Conservation (phyloP, 2,113 vertebrate species). For the Hassar affinis region DNA sequence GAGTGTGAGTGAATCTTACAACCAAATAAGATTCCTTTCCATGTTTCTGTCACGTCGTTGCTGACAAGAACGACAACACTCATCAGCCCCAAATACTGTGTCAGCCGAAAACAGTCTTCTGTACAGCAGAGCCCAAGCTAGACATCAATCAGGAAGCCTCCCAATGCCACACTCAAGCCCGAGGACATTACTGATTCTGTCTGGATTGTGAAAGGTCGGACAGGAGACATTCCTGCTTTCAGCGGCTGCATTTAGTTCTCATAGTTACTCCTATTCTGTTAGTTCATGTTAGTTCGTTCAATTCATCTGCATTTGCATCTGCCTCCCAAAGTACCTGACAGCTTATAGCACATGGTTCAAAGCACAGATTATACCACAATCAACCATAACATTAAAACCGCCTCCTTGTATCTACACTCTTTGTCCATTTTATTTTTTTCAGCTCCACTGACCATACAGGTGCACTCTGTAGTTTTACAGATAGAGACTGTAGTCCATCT, state of each 20-base stretch:
- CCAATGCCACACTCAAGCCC: too few relatives aligned
- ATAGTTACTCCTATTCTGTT: neutral
- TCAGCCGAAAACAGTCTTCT: neutral
- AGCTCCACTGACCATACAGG: too few relatives aligned
- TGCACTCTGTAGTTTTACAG: too few relatives aligned
- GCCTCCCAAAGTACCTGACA: neutral
- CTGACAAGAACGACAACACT: neutral
- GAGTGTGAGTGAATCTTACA: too few relatives aligned
- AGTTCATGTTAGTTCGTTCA: too few relatives aligned
- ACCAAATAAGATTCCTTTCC: neutral
- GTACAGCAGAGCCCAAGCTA: neutral
- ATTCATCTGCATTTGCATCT: neutral
- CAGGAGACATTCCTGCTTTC: neutral
- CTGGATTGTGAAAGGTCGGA: neutral
- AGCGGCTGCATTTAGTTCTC: neutral
- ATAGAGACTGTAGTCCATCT: too few relatives aligned
- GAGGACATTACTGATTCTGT: neutral
- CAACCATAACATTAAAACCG: too few relatives aligned
- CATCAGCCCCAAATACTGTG: neutral
- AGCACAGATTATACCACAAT: neutral
- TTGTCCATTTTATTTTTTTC: too few relatives aligned
- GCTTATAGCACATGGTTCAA: neutral
- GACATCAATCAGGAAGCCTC: neutral
- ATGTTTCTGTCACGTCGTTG: neutral
- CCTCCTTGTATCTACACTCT: too few relatives aligned